A percentile compares a stretch with the other conserved stretches of the same genome.
These are phyloP conservation scores for Apamea epomidion DNA, from an alignment of 2,888 invertebrate species.

Conservation along the genomic window DNA sequence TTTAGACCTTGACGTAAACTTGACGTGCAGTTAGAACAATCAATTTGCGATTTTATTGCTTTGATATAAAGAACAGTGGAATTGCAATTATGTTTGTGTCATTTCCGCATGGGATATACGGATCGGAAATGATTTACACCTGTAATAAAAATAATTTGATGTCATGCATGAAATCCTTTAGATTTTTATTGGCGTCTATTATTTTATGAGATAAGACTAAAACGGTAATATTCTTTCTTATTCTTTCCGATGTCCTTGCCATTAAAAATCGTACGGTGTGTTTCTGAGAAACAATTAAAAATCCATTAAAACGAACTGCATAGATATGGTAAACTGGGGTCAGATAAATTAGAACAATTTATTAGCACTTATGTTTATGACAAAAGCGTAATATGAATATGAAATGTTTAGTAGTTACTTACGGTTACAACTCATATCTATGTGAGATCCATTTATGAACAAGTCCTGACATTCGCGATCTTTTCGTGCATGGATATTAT, in stretches of 20 bases:
- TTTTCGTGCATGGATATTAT: not conserved
- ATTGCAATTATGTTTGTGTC: slow-evolving; percentile 34
- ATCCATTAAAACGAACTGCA: slow-evolving; percentile 27
- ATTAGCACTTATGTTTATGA: slow-evolving; percentile 18
- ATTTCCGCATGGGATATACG: slow-evolving; percentile 57
- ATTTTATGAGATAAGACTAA: slow-evolving; percentile 11
- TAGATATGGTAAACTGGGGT: not conserved
- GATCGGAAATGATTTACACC: slow-evolving; percentile 64
- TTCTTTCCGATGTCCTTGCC: not conserved
- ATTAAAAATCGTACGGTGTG: slow-evolving; percentile 6
- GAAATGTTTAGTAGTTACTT: not conserved
- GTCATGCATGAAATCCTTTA: slow-evolving; percentile 33
- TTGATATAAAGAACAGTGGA: slow-evolving; percentile 58
- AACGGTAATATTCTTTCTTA: slow-evolving; percentile 26
- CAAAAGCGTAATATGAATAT: slow-evolving; percentile 15
- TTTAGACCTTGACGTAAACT: slow-evolving; percentile 83
- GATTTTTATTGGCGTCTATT: slow-evolving; percentile 11
- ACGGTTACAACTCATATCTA: slow-evolving; percentile 5
- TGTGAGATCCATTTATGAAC: not conserved
- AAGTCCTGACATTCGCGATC: not conserved
- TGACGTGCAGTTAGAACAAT: slow-evolving; percentile 71
- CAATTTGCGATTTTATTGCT: slow-evolving; percentile 72
- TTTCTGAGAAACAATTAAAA: slow-evolving; percentile 17
- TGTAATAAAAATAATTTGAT: slow-evolving; percentile 48
- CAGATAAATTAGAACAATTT: slow-evolving; percentile 17